Evolutionary conservation across 2,888 invertebrate genomes (phyloP), one percentile per base, ranked within the genome.

Genomic region (Zhuqinia jingwanae): DNA sequence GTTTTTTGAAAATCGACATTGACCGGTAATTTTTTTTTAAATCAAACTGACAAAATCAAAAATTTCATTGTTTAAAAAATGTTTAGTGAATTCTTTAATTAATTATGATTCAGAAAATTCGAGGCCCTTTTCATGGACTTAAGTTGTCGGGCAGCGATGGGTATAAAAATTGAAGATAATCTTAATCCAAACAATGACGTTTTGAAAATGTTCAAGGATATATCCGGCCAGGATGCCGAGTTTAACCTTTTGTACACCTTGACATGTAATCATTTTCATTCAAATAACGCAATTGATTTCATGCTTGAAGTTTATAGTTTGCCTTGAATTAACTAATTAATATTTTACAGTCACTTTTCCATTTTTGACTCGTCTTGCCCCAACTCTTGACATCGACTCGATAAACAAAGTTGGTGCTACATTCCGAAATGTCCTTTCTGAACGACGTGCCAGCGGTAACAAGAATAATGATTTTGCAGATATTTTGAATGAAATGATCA

Each of bases 401-500:
- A 78, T 68, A 11, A 65, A 76, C 20, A 87, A 85, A 60, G 87
- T 90, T 25, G 81, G 79, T 2, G 75, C 77, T 5, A 85, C 81
- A 5, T 87, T 90, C 56, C 70, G 63, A 1, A 83, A 53, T 8
- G 84, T 88, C 3, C 81, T 89, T 53, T 73, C 81, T 0, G 75
- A 84, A 0, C 70, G 88, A 25, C 47, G 60, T n/a, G 47, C 85
- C 22, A 79, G 78, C 20, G 85, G 85, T 11, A 56, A 76, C 45
- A 77, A 85, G 22, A 78, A 87, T 11, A 82, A 87, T 42, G 89
- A 90, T 36, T 87, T 90, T 78, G 82, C 88, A 22, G 90, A 89
- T 73, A 75, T 83, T 25, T 73, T 90, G 2, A 88, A 84, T 10
- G 87, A 88, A 36, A 88, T 90, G 88, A 56, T 87, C 22, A 50